Conservation (phyloP, 2,888 invertebrate genomes). For the Amorpha juglandis region DNA sequence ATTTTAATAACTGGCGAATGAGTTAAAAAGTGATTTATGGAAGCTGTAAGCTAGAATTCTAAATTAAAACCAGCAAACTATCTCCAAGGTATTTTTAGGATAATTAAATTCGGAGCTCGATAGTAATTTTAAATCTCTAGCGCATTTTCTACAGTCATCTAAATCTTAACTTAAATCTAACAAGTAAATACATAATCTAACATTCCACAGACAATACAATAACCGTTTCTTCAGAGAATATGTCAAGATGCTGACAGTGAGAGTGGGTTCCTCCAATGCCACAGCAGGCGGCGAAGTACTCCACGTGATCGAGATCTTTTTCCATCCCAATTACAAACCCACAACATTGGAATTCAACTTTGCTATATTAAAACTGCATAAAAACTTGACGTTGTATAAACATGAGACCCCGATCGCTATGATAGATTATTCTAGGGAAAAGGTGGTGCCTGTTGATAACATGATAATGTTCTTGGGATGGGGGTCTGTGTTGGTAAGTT, state of each 20-base stretch:
- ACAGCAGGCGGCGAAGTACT: conserved; percentile 65
- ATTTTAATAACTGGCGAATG: not conserved
- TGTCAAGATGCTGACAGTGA: conserved; percentile 71
- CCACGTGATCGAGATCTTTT: conserved; percentile 67
- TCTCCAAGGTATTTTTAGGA: too few species aligned
- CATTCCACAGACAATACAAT: conserved; percentile 68
- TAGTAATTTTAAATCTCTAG: too few species aligned
- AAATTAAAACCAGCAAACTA: too few species aligned
- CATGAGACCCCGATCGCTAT: conserved; percentile 40
- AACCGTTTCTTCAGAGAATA: conserved; percentile 78
- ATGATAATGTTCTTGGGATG: conserved; percentile 69
- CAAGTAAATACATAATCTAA: not conserved
- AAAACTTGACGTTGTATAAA: conserved; percentile 58
- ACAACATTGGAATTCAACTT: conserved; percentile 70
- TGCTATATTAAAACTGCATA: conserved; percentile 64
- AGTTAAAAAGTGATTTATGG: not conserved
- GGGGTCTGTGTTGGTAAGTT: conserved; percentile 74
- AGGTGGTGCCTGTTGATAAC: conserved; percentile 57
- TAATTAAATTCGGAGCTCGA: too few species aligned
- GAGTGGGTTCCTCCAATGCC: conserved; percentile 72
- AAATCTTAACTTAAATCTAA: not conserved
- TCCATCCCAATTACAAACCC: conserved; percentile 79
- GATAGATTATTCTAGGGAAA: conserved; percentile 52
- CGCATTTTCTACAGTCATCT: too few species aligned
- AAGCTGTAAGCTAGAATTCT: too few species aligned